Evolutionary conservation across 2,888 invertebrate genomes (phyloP).

Genomic region (Horisme vitalbata): DNA sequence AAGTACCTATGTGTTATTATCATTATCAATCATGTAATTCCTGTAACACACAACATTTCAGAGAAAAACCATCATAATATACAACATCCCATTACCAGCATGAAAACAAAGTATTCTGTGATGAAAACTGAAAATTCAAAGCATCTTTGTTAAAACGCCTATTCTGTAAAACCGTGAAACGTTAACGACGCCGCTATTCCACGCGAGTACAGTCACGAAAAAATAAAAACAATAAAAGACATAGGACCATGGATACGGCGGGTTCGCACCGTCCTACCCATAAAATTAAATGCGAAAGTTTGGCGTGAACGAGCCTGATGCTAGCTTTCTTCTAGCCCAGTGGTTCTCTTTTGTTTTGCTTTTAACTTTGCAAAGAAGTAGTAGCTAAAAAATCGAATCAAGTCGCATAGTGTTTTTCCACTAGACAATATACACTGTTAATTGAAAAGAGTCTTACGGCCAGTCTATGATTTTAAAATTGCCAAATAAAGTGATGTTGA

Average conservation of each 20-base stretch:
- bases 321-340: constrained; percentile 6
- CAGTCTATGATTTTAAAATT: no score
- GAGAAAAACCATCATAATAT: not conserved
- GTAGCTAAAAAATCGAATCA: no score
- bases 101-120: no score
- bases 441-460: no score
- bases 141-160: constrained; percentile 18
- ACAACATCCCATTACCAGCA: not conserved
- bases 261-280: constrained; percentile 59
- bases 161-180: constrained; percentile 37
- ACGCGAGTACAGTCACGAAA: constrained; percentile 54
- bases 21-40: no score
- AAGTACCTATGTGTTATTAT: no score
- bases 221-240: constrained; percentile 70
- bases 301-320: constrained; percentile 22
- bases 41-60: no score
- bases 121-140: constrained; percentile 19
- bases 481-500: no score
- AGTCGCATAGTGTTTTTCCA: no score
- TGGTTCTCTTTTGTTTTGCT: no score
- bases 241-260: constrained; percentile 47
- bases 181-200: constrained; percentile 54
- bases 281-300: constrained; percentile 69
- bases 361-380: no score
- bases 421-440: no score